Evolutionary conservation across 2,888 invertebrate genomes (phyloP).

Genomic region (Nephrocerus scutellatus): DNA sequence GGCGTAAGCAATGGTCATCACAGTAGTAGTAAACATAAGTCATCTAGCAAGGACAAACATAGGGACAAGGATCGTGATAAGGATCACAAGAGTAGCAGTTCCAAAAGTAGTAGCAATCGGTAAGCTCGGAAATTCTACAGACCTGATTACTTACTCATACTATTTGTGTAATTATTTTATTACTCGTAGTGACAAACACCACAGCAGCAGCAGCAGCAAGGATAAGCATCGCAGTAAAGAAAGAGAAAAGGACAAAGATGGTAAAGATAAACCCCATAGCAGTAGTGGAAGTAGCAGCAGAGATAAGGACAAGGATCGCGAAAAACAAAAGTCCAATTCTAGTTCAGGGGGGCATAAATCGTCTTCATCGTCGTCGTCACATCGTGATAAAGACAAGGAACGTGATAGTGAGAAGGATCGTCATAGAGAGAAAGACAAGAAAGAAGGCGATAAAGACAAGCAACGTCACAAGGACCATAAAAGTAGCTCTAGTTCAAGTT

Average conservation of each 20-base stretch:
- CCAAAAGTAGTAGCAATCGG: constrained; percentile 49
- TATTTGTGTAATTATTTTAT: constrained; percentile 2
- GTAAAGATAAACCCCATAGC: constrained; percentile 47
- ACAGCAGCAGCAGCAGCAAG: constrained; percentile 42
- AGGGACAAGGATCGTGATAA: constrained; percentile 49
- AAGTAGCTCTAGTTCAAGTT: constrained; percentile 36
- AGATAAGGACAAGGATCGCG: constrained; percentile 43
- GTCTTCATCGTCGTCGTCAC: constrained; percentile 37
- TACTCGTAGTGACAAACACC: constrained; percentile 45
- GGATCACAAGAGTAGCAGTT: constrained; percentile 51
- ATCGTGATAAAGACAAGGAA: constrained; percentile 38
- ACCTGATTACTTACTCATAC: background rate
- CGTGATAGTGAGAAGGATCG: constrained; percentile 44
- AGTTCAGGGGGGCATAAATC: too few species aligned
- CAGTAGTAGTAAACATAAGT: constrained; percentile 58
- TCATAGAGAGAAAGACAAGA: constrained; percentile 20
- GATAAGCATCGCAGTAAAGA: constrained; percentile 45
- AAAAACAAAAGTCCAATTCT: constrained; percentile 39
- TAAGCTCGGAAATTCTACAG: constrained; percentile 21
- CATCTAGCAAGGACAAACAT: constrained; percentile 54
- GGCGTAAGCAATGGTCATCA: constrained; percentile 73
- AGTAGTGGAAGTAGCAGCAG: constrained; percentile 32
- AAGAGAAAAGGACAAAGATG: constrained; percentile 45
- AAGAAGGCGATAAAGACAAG: constrained; percentile 35
- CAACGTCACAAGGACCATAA: constrained; percentile 45